Evolutionary conservation across 1,140 invertebrate genomes (phyloP).

Genomic region (Nomia melanderi): DNA sequence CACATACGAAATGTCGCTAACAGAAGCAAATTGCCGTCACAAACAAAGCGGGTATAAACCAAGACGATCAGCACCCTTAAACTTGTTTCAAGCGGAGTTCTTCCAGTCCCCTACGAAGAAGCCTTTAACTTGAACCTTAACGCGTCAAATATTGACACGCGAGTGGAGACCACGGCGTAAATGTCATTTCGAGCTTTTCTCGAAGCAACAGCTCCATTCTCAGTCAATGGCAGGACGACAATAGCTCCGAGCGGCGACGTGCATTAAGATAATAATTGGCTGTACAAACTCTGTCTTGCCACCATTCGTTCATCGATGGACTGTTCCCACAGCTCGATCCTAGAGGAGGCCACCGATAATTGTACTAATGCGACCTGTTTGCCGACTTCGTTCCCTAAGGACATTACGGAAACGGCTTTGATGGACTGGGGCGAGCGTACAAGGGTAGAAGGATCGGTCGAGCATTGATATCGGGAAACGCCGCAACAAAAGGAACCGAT

Average conservation of each 20-base stretch:
- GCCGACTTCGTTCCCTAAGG: constrained; percentile 44
- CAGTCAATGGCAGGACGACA: background rate
- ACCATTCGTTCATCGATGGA: constrained; percentile 30
- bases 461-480: background rate
- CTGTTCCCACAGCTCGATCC: constrained; percentile 59
- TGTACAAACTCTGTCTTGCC: constrained; percentile 48
- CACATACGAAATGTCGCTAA: no score
- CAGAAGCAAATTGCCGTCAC: background rate
- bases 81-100: background rate
- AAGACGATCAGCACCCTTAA: background rate
- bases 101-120: no score
- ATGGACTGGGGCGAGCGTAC: constrained; percentile 15
- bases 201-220: constrained; percentile 1
- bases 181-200: constrained; percentile 33
- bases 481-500: constrained; percentile 21
- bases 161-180: background rate
- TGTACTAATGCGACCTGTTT: constrained; percentile 67
- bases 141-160: constrained; percentile 5
- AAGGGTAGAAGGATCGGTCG: background rate
- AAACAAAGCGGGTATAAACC: background rate
- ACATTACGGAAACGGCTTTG: constrained; percentile 38
- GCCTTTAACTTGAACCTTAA: background rate
- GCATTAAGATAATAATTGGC: constrained; percentile 59
- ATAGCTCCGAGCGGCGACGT: constrained; percentile 6
- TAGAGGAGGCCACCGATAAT: constrained; percentile 56